Evolutionary conservation across 1,140 invertebrate species (phyloP).

Genomic region (Aporrectodea caliginosa): DNA sequence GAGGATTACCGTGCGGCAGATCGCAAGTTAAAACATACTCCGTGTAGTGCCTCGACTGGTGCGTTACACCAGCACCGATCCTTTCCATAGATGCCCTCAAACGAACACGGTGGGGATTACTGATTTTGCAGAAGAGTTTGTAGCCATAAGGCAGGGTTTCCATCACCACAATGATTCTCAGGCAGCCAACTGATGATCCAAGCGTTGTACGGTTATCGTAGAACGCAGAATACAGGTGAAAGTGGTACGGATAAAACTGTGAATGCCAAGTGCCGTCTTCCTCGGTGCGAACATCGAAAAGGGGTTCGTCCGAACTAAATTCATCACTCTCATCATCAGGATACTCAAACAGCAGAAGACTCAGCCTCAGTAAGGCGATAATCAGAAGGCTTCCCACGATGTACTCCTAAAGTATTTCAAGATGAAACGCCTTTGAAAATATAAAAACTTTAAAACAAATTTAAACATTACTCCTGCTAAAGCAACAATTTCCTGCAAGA

Average conservation of each 20-base stretch:
- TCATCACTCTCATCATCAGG: too few species aligned
- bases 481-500: too few species aligned
- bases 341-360: too few species aligned
- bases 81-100: background rate
- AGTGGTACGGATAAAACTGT: background rate
- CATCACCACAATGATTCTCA: background rate
- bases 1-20: background rate
- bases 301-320: too few species aligned
- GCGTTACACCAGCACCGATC: background rate
- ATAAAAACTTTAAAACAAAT: too few species aligned
- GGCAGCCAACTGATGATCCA: background rate
- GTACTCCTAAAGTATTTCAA: too few species aligned
- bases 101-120: background rate
- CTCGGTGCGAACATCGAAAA: background rate
- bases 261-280: background rate
- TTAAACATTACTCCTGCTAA: too few species aligned
- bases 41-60: background rate
- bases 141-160: background rate
- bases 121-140: background rate
- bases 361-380: too few species aligned
- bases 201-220: background rate
- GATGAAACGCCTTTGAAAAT: too few species aligned
- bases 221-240: background rate
- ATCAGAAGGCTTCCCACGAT: too few species aligned
- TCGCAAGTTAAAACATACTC: background rate